Evolutionary conservation across 2,888 invertebrate genomes (phyloP), one percentile per base, ranked within the genome.

Genomic region (Gari tellinella): DNA sequence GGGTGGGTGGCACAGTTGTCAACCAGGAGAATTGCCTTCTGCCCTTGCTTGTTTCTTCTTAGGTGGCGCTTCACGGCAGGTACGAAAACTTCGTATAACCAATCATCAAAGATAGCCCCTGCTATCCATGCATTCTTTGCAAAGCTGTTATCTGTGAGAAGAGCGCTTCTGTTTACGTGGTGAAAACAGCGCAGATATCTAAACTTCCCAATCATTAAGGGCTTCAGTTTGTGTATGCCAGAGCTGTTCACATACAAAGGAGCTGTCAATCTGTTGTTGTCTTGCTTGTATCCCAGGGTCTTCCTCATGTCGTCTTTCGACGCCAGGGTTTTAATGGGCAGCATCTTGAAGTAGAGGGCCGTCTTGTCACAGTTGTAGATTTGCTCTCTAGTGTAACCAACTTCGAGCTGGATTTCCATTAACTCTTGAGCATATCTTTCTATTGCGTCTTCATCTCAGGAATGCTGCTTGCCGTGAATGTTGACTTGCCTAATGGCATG

Each of bases 271-370:
- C 72, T 10, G 19, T 67, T 52, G 46, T 73, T 68, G 2, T 15
- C 38, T 41, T 65, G 37, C 40, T 73, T 73, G 41, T 53, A 66
- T 12, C 73, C 65, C 8, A 49, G 19, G 12, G 19, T 49, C 19
- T 23, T 14, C 8, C 25, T 5, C 0, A 19, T 15, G 25, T 65
- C 57, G 7, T 14, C 51, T 48, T 51, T 58, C 26, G 14, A 14
- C 1, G 65, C 72, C 17, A 73, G 55, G n/a, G 81, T 81, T 37
- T 60, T 38, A 19, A 58, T 65, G 17, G 82, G 83, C 60, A 83
- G 63, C 58, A 73, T 77, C 55, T 75, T 84, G 67, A 65, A 83
- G 60, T 46, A 56, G n/a, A n/a, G n/a, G n/a, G n/a, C n/a, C n/a
- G n/a, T n/a, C n/a, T n/a, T n/a, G n/a, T n/a, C n/a, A n/a, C n/a